These are phyloP conservation scores for Puffinus mauretanicus DNA, from an alignment of 2,113 vertebrate genomes.

Conservation along the genomic window DNA sequence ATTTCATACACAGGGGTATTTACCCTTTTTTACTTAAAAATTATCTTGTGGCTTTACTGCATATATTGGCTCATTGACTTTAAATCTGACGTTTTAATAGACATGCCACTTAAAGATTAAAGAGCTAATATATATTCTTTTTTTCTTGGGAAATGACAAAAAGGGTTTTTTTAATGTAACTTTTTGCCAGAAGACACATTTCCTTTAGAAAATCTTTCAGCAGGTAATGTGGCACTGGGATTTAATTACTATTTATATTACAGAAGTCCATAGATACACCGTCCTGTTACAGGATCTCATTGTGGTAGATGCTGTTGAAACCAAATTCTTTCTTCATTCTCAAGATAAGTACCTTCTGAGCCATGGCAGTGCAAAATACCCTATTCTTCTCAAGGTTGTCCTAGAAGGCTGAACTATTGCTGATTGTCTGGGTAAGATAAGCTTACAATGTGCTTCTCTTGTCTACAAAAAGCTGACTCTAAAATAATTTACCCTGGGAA, in stretches of 20 bases:
- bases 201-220: background rate
- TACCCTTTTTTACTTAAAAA: background rate
- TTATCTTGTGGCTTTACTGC: background rate
- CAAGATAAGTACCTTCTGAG: constrained; percentile 24
- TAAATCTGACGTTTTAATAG: background rate
- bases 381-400: constrained; percentile 22
- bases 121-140: background rate
- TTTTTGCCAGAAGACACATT: background rate
- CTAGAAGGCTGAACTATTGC: constrained; percentile 30
- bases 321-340: constrained; percentile 4
- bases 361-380: background rate
- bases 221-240: background rate
- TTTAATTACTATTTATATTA: constrained; percentile 26
- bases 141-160: background rate
- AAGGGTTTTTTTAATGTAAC: background rate
- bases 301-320: constrained; percentile 19
- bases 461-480: background rate
- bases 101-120: background rate
- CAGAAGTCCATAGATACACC: background rate
- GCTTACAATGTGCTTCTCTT: constrained; percentile 15
- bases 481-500: constrained; percentile 29
- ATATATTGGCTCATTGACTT: background rate
- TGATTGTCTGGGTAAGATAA: constrained; percentile 49
- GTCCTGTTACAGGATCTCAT: background rate
- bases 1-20: background rate